phyloP scores from a whole-genome alignment of 2,888 invertebrate species.

The Plemyria rubiginata region DNA sequence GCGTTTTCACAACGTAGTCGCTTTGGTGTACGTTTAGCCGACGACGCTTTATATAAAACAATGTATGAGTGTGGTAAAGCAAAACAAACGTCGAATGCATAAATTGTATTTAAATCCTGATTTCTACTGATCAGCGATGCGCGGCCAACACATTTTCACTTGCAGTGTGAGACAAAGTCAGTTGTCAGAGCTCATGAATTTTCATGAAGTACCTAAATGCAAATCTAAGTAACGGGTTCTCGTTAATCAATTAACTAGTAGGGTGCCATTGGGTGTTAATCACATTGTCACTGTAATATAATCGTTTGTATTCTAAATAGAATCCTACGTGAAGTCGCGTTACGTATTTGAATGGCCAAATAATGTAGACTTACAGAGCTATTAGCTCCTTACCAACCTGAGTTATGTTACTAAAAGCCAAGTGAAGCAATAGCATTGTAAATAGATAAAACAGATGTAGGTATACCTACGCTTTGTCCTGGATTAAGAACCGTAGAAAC shows the following conservation, averaged over 20 bases:
- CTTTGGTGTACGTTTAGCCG: constrained; percentile 1
- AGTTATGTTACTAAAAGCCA: not conserved
- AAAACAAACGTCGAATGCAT: constrained; percentile 58
- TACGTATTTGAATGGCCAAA: constrained; percentile 30
- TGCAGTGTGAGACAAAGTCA: constrained; percentile 54
- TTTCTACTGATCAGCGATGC: constrained; percentile 80
- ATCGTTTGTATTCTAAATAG: constrained; percentile 33
- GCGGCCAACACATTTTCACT: constrained; percentile 68
- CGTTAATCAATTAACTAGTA: not conserved
- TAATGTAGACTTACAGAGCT: constrained; percentile 14
- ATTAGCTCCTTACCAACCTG: not conserved
- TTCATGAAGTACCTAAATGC: constrained; percentile 25
- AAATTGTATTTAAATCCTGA: constrained; percentile 73
- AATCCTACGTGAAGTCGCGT: constrained; percentile 22
- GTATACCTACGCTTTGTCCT: too few relatives aligned
- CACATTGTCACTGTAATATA: constrained; percentile 16
- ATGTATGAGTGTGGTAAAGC: constrained; percentile 52
- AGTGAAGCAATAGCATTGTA: too few relatives aligned
- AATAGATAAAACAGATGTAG: too few relatives aligned
- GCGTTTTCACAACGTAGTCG: not conserved
- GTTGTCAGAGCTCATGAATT: constrained; percentile 34
- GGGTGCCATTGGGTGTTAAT: constrained; percentile 3
- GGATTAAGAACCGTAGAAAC: too few relatives aligned
- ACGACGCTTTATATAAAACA: constrained; percentile 39
- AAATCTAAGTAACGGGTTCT: constrained; percentile 20